These are phyloP conservation scores for Antennarius maculatus DNA, from an alignment of 2,797 vertebrate genomes.

Conservation along the genomic window DNA sequence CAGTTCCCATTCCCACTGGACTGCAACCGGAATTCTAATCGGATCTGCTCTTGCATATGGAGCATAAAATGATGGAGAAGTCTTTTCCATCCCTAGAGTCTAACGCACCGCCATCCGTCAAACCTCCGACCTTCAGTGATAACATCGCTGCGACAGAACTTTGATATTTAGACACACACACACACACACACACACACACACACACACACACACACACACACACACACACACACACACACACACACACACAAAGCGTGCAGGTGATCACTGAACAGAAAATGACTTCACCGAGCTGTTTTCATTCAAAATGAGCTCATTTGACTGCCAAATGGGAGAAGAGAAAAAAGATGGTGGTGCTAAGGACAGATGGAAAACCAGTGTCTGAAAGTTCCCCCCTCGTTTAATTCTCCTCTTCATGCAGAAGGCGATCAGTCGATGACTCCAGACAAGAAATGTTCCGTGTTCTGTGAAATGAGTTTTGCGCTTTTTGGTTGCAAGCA, in stretches of 20 bases:
- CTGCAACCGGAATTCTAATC: constrained; percentile 23
- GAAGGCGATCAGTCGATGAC: not conserved
- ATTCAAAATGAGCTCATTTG: too few relatives aligned
- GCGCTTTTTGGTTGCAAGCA: too few relatives aligned
- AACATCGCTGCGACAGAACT: constrained; percentile 33
- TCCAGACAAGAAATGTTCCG: too few relatives aligned
- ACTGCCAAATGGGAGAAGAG: not conserved
- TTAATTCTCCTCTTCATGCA: not conserved
- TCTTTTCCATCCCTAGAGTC: constrained; percentile 11
- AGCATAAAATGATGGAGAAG: constrained; percentile 12
- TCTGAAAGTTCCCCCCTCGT: not conserved
- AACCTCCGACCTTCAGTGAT: not conserved
- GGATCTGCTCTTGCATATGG: not conserved
- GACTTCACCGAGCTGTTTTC: not conserved
- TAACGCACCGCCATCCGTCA: constrained; percentile 15
- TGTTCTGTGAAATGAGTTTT: too few relatives aligned
- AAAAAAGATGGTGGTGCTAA: not conserved
- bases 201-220: too few relatives aligned
- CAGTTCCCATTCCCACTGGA: not conserved
- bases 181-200: too few relatives aligned
- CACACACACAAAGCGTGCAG: constrained; percentile 11
- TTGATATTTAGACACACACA: constrained; percentile 38
- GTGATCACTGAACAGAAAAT: not conserved
- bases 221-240: too few relatives aligned
- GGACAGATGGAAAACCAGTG: not conserved